These are phyloP conservation scores for Cydia pomonella DNA, from an alignment of 1,140 invertebrate genomes.

Conservation along the genomic window DNA sequence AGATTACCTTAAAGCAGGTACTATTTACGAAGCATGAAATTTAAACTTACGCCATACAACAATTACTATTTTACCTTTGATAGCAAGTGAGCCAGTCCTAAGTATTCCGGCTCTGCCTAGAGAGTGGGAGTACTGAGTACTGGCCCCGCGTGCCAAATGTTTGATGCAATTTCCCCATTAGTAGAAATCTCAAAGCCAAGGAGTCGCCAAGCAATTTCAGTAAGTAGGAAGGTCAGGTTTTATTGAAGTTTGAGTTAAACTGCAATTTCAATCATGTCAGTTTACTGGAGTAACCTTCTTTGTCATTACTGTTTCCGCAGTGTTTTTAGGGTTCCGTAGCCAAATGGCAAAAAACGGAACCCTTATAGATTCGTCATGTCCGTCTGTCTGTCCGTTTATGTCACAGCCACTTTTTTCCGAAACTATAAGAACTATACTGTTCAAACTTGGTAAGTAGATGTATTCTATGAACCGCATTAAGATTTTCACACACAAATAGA, in stretches of 20 bases:
- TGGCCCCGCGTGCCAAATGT: constrained; percentile 56
- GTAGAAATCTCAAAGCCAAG: constrained; percentile 43
- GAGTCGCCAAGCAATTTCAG: constrained; percentile 62
- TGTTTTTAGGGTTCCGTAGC: neutral
- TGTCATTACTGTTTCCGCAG: neutral
- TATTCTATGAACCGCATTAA: too few relatives aligned
- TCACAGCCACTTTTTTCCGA: too few relatives aligned
- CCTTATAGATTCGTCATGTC: too few relatives aligned
- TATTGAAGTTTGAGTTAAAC: constrained; percentile 48
- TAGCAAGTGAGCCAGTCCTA: constrained; percentile 13
- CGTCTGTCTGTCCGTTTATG: too few relatives aligned
- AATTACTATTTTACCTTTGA: constrained; percentile 26
- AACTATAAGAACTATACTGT: too few relatives aligned
- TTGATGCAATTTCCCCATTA: constrained; percentile 54
- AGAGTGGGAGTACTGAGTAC: constrained; percentile 48
- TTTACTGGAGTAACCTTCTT: constrained; percentile 24
- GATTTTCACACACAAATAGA: too few relatives aligned
- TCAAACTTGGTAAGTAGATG: too few relatives aligned
- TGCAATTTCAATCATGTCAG: constrained; percentile 7
- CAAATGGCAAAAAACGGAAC: too few relatives aligned
- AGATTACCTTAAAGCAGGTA: too few relatives aligned
- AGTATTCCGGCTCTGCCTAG: neutral
- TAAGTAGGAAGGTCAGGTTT: constrained; percentile 63
- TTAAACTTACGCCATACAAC: too few relatives aligned
- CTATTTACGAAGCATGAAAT: too few relatives aligned